Conservation (phyloP, 1,140 invertebrate species). For the Caenorhabditis tropicalis region DNA sequence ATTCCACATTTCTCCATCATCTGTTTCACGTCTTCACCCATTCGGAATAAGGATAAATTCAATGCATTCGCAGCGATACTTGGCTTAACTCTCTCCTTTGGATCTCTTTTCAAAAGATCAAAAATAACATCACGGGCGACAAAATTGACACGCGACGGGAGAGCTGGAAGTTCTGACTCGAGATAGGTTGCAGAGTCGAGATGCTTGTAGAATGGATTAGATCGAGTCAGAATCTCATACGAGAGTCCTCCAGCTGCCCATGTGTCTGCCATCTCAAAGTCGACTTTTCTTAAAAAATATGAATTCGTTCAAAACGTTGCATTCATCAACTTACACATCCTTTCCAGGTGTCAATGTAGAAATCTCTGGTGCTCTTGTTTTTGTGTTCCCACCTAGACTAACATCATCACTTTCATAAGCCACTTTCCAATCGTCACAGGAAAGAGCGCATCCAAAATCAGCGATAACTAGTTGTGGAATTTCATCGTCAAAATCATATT, state of each 20-base stretch:
- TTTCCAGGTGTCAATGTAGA: slow-evolving; percentile 44
- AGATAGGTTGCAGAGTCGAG: slow-evolving; percentile 52
- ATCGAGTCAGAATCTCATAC: slow-evolving; percentile 58
- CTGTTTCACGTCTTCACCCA: slow-evolving; percentile 42
- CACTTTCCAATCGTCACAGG: slow-evolving; percentile 51
- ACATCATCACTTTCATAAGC: slow-evolving; percentile 37
- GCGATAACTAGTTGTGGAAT: slow-evolving; percentile 56
- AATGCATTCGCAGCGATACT: slow-evolving; percentile 50
- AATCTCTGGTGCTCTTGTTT: slow-evolving; percentile 56
- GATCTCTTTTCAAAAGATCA: slow-evolving; percentile 50
- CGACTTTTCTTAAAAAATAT: slow-evolving; percentile 22
- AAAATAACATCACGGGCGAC: slow-evolving; percentile 44
- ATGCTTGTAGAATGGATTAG: slow-evolving; percentile 56
- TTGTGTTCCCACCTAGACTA: slow-evolving; percentile 56
- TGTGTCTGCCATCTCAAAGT: slow-evolving; percentile 55
- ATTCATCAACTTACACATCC: slow-evolving; percentile 7
- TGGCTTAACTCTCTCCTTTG: slow-evolving; percentile 45
- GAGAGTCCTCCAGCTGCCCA: slow-evolving; percentile 56
- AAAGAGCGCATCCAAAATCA: slow-evolving; percentile 60
- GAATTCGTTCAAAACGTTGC: not conserved
- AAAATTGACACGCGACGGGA: slow-evolving; percentile 49
- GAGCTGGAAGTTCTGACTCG: slow-evolving; percentile 53
- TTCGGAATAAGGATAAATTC: slow-evolving; percentile 47
- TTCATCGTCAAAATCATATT: slow-evolving; percentile 52
- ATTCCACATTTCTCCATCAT: slow-evolving; percentile 47